Evolutionary conservation across 2,888 invertebrate genomes (phyloP), one percentile per base, ranked within the genome.

Genomic region (Diarsia dahlii): DNA sequence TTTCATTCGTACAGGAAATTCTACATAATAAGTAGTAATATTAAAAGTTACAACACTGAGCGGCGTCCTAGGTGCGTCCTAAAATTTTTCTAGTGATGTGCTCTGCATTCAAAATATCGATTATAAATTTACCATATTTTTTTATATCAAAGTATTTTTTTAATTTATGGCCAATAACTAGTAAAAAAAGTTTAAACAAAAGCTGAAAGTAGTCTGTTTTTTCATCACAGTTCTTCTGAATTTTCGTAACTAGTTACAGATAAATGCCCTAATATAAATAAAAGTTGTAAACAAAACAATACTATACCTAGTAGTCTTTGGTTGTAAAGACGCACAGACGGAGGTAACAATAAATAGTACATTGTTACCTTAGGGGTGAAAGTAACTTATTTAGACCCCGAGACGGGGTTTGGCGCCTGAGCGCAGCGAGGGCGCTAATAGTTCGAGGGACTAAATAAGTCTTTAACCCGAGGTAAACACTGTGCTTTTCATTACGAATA

Each of bases 61-160:
- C 9, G 1, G 45, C 23, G 15, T 58, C 34, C 13, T 10, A 46
- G 1, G 9, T 1, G 45, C 23, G 13, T 58, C 34, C 15, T 8
- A 46, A 46, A 58, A 52, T 23, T 2, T 0, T 0, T 18, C 34
- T 73, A 80, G 80, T 58, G 64, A 52, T n/a, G 56, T 3, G 18
- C 28, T 34, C n/a, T 45, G 10, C 10, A 28, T 2, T 56, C n/a
- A 56, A n/a, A n/a, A 1, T 39, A 56, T 80, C 77, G 77, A 80
- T 28, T 23, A 28, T 15, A 15, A 45, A 67, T n/a, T 0, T n/a
- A 46, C 9, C 13, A 2, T 18, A 8, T 8, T 39, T 1, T 6
- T 39, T 39, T 8, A 8, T 39, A 8, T 39, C 4, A 6, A 39
- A 39, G 8, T 5, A 13, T 2, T 10, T 34, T 28, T 45, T 52